phyloP scores from a whole-genome alignment of 2,888 invertebrate species.

The Pammene fasciana region DNA sequence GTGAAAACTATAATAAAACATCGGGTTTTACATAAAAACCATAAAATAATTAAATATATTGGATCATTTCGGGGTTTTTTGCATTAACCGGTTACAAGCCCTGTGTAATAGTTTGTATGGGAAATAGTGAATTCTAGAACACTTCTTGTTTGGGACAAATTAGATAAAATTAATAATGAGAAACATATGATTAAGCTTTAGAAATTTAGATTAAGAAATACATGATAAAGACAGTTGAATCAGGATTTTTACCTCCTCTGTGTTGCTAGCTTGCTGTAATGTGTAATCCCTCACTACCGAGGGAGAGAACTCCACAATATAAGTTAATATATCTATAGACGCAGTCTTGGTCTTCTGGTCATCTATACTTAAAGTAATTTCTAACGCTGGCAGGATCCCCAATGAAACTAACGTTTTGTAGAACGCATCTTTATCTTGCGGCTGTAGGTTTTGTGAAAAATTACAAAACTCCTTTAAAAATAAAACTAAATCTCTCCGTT shows the following conservation, averaged over 20 bases:
- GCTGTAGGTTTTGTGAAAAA: conserved; percentile 99
- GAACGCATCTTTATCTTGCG: conserved; percentile 98
- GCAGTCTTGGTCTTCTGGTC: conserved; percentile 97
- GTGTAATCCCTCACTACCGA: conserved; percentile 98
- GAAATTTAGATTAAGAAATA: no score
- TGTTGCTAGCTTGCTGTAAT: conserved; percentile 94
- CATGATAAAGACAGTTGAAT: neutral
- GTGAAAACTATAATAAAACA: no score
- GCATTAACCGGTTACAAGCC: no score
- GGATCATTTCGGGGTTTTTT: no score
- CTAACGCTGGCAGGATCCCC: conserved; percentile 94
- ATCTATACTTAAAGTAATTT: conserved; percentile 95
- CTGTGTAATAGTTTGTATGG: no score
- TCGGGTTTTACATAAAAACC: no score
- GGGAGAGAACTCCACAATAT: conserved; percentile 99
- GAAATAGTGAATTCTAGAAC: no score
- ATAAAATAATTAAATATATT: no score
- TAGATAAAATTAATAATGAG: no score
- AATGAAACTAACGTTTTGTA: conserved; percentile 96
- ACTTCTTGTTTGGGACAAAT: no score
- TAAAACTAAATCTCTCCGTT: conserved; percentile 96
- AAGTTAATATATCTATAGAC: conserved; percentile 98
- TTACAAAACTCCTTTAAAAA: conserved; percentile 99
- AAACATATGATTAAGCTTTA: no score
- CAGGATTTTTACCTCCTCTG: conserved; percentile 88